Evolutionary conservation across 2,797 vertebrate species (phyloP), one percentile per base, ranked within the genome.

Genomic region (Poecilia picta): DNA sequence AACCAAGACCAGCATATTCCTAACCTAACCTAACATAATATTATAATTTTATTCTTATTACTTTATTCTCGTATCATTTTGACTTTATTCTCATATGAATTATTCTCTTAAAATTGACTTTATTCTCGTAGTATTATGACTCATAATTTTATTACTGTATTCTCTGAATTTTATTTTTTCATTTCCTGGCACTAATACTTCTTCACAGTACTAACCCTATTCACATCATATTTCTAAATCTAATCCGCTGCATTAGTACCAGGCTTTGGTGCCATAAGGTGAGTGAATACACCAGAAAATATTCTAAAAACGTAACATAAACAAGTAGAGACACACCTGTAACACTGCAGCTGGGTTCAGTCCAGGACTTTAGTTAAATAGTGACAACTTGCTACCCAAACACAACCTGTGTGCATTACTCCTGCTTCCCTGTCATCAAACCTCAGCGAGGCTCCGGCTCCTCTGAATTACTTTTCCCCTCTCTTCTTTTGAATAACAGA

Each of bases 391-490:
- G 28, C 39, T 23, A 76, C 80, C 74, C 41, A 11, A 64, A 83
- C 83, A 84, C 81, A 74, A 76, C 36, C 80, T 76, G 81, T 74
- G 81, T 88, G 83, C 18, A 81, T 89, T 81, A 90, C 85, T 81
- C 79, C 77, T n/a, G 75, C 76, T 51, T 49, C 74, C 66, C 79
- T 86, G 77, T 80, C 83, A 88, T 89, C 83, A 93, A 89, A 83
- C 87, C 92, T 87, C 90, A 82, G 73, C 11, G 81, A 83, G 85
- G 72, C 81, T 46, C 77, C 12, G 70, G 51, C 79, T 81, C 68
- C 73, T 33, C 72, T 66, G 87, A 92, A 91, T 92, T 89, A 86
- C 83, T 91, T 91, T 82, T 83, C 23, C 25, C 72, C 31, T 36
- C 76, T 51, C 77, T 68, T 70, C 82, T 89, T 84, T 79, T 62